A percentile compares a stretch with the other conserved stretches of the same genome.
Conservation (phyloP, 2,113 vertebrate genomes). For the Petrocephalus zakoni region DNA sequence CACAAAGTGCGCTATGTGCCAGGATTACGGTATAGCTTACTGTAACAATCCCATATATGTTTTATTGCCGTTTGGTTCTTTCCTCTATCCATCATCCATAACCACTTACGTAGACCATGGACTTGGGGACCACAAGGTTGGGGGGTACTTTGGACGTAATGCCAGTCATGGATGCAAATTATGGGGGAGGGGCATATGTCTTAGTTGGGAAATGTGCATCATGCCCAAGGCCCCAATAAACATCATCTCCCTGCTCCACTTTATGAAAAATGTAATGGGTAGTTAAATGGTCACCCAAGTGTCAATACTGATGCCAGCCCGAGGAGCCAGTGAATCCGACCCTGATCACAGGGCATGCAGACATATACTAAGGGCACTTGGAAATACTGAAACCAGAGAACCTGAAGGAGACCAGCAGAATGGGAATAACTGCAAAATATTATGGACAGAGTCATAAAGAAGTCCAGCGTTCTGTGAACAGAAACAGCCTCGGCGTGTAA, state of each 20-base stretch:
- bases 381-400: background rate
- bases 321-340: background rate
- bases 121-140: background rate
- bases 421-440: background rate
- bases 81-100: background rate
- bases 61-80: background rate
- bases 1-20: background rate
- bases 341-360: background rate
- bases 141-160: background rate
- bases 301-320: background rate
- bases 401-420: background rate
- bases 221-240: background rate
- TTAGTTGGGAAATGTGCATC: too few relatives aligned
- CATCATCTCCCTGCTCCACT: background rate
- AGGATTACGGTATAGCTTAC: background rate
- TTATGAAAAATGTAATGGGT: background rate
- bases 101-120: background rate
- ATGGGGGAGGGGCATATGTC: too few relatives aligned
- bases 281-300: background rate
- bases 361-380: background rate
- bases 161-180: background rate
- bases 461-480: background rate
- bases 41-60: background rate
- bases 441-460: background rate
- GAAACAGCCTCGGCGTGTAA: background rate